phyloP scores from a whole-genome alignment of 2,797 vertebrate genomes.

The Pangasius mekongensis region DNA sequence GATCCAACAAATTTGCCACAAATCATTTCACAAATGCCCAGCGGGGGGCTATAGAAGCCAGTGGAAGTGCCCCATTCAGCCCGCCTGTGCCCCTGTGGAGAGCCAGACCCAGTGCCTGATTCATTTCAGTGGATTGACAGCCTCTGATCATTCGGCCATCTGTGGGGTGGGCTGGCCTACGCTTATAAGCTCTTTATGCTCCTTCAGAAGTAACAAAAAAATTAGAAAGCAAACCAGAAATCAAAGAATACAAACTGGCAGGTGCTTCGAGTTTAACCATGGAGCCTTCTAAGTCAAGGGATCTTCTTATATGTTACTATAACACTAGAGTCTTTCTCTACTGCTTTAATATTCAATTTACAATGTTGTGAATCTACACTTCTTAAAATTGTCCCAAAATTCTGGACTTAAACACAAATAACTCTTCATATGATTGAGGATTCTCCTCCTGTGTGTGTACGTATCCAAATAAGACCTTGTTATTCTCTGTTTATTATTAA shows the following conservation, averaged over 20 bases:
- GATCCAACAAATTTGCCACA: slow-evolving; percentile 99
- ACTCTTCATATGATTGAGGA: background rate
- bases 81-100: slow-evolving; percentile 77
- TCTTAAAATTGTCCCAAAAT: background rate
- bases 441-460: background rate
- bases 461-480: background rate
- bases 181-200: slow-evolving; percentile 68
- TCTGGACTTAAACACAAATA: background rate
- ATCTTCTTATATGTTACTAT: slow-evolving; percentile 8
- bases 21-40: slow-evolving; percentile 98
- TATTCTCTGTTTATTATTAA: background rate
- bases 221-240: slow-evolving; percentile 46
- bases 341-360: background rate
- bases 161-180: slow-evolving; percentile 81
- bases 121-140: slow-evolving; percentile 95
- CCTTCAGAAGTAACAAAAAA: slow-evolving; percentile 61
- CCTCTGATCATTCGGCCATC: slow-evolving; percentile 90
- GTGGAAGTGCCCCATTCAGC: slow-evolving; percentile 88
- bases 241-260: slow-evolving; percentile 41
- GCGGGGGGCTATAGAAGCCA: slow-evolving; percentile 85
- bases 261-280: slow-evolving; percentile 56
- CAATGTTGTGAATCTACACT: background rate
- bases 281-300: slow-evolving; percentile 37
- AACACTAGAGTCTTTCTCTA: background rate
- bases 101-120: slow-evolving; percentile 85